Evolutionary conservation across 2,888 invertebrate species (phyloP).

Genomic region (Nomada ruficornis): DNA sequence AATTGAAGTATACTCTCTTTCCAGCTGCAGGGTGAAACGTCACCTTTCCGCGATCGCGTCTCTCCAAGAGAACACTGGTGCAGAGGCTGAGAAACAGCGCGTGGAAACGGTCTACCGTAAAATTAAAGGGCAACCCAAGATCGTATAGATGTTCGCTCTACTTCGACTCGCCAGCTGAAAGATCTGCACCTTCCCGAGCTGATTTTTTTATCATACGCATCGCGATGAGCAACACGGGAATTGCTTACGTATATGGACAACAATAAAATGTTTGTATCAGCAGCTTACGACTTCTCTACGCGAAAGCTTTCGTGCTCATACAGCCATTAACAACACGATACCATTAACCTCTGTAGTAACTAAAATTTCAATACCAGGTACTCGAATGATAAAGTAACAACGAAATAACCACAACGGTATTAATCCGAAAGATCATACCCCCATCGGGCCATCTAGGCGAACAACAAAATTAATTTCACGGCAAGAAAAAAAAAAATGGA

Average conservation of each 20-base stretch:
- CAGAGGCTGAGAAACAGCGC: conserved; percentile 71
- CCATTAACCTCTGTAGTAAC: conserved; percentile 43
- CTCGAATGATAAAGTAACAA: conserved; percentile 44
- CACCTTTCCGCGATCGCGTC: conserved; percentile 78
- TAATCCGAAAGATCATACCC: conserved; percentile 28
- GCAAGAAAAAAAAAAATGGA: background rate
- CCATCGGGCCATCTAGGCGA: conserved; percentile 25
- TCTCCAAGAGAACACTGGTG: conserved; percentile 77
- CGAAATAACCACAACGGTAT: conserved; percentile 30
- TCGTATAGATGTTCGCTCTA: conserved; percentile 32
- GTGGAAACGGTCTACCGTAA: conserved; percentile 70
- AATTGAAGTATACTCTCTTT: background rate
- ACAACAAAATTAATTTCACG: conserved; percentile 46
- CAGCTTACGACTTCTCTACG: conserved; percentile 34
- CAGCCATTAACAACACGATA: conserved; percentile 53
- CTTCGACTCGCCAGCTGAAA: conserved; percentile 33
- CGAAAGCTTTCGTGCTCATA: conserved; percentile 52
- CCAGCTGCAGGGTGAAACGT: conserved; percentile 79
- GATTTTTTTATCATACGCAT: conserved; percentile 15
- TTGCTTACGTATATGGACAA: conserved; percentile 14
- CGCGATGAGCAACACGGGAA: conserved; percentile 40
- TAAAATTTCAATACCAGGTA: conserved; percentile 60
- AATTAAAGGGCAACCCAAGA: conserved; percentile 30
- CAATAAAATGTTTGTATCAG: conserved; percentile 43
- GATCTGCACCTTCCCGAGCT: conserved; percentile 13